Evolutionary conservation across 2,113 vertebrate genomes (phyloP).

Genomic region (Chloropsis cyanopogon): DNA sequence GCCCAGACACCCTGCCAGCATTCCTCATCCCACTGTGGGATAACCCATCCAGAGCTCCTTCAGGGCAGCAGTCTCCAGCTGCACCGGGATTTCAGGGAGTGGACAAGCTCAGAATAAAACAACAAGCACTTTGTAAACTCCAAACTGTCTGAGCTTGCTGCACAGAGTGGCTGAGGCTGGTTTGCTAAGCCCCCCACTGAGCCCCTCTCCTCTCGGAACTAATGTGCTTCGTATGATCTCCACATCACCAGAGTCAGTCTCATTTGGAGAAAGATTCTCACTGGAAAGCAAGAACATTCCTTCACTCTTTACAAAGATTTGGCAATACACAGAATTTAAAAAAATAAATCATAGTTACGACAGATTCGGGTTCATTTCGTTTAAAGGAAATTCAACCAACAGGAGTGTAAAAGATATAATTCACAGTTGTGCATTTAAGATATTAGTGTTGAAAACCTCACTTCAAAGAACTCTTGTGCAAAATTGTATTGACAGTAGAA

Average conservation of each 20-base stretch:
- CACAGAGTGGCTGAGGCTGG: not conserved
- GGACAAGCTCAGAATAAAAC: not conserved
- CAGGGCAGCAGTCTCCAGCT: not conserved
- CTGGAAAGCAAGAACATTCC: slow-evolving; percentile 44
- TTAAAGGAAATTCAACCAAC: slow-evolving; percentile 61
- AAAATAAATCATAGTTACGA: slow-evolving; percentile 54
- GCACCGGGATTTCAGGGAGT: not conserved
- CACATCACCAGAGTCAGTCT: slow-evolving; percentile 23
- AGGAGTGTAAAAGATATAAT: slow-evolving; percentile 66
- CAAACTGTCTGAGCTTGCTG: not conserved
- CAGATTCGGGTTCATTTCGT: slow-evolving; percentile 45
- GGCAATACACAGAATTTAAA: slow-evolving; percentile 57
- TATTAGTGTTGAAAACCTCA: slow-evolving; percentile 63
- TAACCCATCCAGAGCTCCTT: not conserved
- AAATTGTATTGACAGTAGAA: slow-evolving; percentile 59
- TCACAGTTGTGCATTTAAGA: slow-evolving; percentile 69
- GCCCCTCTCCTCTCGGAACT: not conserved
- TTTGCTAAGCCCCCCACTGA: not conserved
- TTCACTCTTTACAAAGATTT: slow-evolving; percentile 56
- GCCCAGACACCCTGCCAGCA: not conserved
- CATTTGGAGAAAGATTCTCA: slow-evolving; percentile 26
- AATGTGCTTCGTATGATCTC: not conserved
- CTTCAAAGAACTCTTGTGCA: slow-evolving; percentile 65
- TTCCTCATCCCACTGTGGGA: not conserved
- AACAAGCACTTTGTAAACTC: not conserved